Conservation (phyloP, 2,888 invertebrate genomes). For the Axea sp. region DNA sequence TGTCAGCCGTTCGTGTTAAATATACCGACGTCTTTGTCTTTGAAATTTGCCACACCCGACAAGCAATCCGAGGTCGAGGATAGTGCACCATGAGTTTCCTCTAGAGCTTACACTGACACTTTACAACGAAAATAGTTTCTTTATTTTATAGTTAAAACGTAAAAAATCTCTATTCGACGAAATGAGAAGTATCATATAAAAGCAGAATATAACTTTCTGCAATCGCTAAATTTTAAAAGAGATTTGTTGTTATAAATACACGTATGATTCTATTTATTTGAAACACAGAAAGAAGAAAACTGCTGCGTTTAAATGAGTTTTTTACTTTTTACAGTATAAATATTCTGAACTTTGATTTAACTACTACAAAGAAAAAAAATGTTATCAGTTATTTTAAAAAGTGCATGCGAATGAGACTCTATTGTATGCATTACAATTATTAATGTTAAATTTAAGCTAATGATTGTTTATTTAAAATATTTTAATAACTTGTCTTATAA, state of each 20-base stretch:
- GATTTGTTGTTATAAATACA: slow-evolving; percentile 7
- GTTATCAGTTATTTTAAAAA: too few relatives aligned
- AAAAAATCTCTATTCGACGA: slow-evolving; percentile 21
- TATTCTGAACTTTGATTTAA: too few relatives aligned
- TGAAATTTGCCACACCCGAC: slow-evolving; percentile 45
- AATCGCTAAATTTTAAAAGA: slow-evolving; percentile 1
- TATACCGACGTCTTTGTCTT: slow-evolving; percentile 21
- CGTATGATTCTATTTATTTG: too few relatives aligned
- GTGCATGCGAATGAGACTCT: too few relatives aligned
- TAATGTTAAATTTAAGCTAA: too few relatives aligned
- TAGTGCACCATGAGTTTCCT: slow-evolving; percentile 4
- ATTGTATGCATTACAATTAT: too few relatives aligned
- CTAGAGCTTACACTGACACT: neutral
- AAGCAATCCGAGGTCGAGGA: slow-evolving; percentile 24
- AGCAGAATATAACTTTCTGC: slow-evolving; percentile 1
- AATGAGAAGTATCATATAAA: slow-evolving; percentile 9
- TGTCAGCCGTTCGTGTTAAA: slow-evolving; percentile 1
- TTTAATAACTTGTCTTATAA: too few relatives aligned
- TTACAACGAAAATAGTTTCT: slow-evolving; percentile 8
- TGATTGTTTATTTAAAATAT: too few relatives aligned
- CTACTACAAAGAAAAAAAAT: too few relatives aligned
- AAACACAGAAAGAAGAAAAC: too few relatives aligned
- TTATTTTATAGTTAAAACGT: slow-evolving; percentile 23
- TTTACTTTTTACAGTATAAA: too few relatives aligned
- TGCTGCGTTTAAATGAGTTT: too few relatives aligned